Evolutionary conservation across 2,888 invertebrate species (phyloP), one percentile per base, ranked within the genome.

Genomic region (Drosophila crucigera): DNA sequence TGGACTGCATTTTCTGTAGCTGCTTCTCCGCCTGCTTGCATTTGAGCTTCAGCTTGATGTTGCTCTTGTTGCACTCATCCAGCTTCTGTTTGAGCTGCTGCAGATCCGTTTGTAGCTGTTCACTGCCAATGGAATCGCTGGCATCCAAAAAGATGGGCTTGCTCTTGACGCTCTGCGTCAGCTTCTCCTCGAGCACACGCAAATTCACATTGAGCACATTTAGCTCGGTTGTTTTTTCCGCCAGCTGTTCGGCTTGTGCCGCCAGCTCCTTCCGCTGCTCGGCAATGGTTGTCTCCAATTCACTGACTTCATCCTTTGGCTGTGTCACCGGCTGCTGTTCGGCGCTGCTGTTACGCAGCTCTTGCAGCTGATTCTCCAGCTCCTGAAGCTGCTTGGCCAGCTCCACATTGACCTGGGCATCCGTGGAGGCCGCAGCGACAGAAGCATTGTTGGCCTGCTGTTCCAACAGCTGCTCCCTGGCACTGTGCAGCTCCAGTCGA

Each of bases 1-100:
- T 95, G 49, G 96, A 95, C 84, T 95, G 95, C 64, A 95, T 94
- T 83, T 94, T 94, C 76, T 96, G 95, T 41, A 96, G 94, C 86
- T 97, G 96, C 89, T 96, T 97, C 86, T 96, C 97, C 89, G 97
- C 93, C 91, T 96, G 96, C 91, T 96, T 97, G 54, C 96, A 92
- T 94, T 97, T 97, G 0, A 92, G 76, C 69, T 92, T 92, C 28
- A 92, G 65, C 71, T 92, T 92, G 9, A 92, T 92, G 86, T 91
- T 92, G 30, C 85, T 84, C 91, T 97, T 97, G 90, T 97, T 97
- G 37, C 95, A 94, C 64, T 95, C 95, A 72, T 97, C 96, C 60
- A 97, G 93, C 91, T 97, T 96, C 80, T 95, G 95, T 71, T 95
- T 96, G 5, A 97, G 93, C 89, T 95, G 94, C 41, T 87, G 87